These are phyloP conservation scores for Dasyurus viverrinus DNA, from an alignment of 2,113 vertebrate species.

Conservation along the genomic window DNA sequence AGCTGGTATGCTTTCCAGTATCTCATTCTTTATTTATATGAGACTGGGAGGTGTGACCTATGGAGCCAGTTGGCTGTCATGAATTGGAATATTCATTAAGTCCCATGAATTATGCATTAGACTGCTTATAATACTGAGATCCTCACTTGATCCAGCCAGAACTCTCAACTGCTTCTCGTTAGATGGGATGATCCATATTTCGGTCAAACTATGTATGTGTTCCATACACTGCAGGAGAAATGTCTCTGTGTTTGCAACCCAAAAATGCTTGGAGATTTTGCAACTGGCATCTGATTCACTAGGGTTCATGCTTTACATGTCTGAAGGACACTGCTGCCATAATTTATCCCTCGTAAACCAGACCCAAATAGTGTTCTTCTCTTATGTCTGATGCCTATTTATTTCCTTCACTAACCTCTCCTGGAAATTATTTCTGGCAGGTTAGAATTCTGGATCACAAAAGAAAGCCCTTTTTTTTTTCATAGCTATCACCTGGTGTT, in stretches of 20 bases:
- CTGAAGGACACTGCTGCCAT: slow-evolving; percentile 71
- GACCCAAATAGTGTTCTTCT: slow-evolving; percentile 50
- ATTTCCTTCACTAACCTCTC: slow-evolving; percentile 61
- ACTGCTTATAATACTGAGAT: slow-evolving; percentile 85
- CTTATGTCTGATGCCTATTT: slow-evolving; percentile 71
- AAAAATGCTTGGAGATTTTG: slow-evolving; percentile 74
- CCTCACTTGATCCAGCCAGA: slow-evolving; percentile 84
- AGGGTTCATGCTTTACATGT: slow-evolving; percentile 68
- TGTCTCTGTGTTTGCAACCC: slow-evolving; percentile 62
- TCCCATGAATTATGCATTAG: slow-evolving; percentile 88
- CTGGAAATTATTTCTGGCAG: slow-evolving; percentile 72
- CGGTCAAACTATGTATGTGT: slow-evolving; percentile 76
- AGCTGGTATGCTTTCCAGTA: slow-evolving; percentile 87
- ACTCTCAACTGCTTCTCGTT: slow-evolving; percentile 82
- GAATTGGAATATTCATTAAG: slow-evolving; percentile 91
- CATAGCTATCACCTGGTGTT: slow-evolving; percentile 58
- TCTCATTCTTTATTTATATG: slow-evolving; percentile 89
- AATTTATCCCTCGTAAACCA: slow-evolving; percentile 69
- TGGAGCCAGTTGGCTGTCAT: slow-evolving; percentile 88
- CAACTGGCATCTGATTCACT: slow-evolving; percentile 68
- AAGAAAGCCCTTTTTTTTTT: slow-evolving; percentile 53
- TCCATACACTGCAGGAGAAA: slow-evolving; percentile 58
- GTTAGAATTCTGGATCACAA: slow-evolving; percentile 60
- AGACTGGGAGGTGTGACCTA: slow-evolving; percentile 87
- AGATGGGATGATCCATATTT: slow-evolving; percentile 80